phyloP scores from a whole-genome alignment of 2,888 invertebrate species.

The Folsomia manolachei region DNA sequence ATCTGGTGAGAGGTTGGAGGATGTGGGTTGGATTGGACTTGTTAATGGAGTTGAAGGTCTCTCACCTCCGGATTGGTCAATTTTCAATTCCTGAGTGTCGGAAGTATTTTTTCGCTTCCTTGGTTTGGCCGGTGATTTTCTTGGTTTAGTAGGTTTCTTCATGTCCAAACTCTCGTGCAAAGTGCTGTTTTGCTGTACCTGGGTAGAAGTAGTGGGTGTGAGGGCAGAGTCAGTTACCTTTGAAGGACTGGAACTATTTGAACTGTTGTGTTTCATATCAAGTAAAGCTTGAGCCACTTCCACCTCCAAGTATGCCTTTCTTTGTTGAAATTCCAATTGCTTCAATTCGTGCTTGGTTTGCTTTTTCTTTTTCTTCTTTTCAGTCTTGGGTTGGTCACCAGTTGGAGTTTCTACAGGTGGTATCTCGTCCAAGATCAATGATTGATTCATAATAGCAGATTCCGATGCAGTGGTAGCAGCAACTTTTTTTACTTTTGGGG shows the following conservation, averaged over 20 bases:
- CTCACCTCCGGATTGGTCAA: not conserved
- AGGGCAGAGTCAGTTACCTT: not conserved
- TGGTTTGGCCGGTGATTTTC: not conserved
- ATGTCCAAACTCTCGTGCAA: too few relatives aligned
- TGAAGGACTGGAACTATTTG: not conserved
- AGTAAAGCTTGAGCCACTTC: constrained; percentile 33
- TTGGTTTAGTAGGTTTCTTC: not conserved
- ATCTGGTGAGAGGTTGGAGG: not conserved
- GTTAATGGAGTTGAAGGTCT: constrained; percentile 1
- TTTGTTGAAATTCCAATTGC: constrained; percentile 23
- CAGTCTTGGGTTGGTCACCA: not conserved
- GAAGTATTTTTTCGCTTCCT: constrained; percentile 17
- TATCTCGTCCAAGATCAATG: too few relatives aligned
- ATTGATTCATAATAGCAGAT: not conserved
- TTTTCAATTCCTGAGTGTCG: too few relatives aligned
- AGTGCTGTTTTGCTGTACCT: not conserved
- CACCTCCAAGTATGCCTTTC: constrained; percentile 34
- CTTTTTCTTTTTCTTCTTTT: not conserved
- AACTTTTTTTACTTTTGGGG: not conserved
- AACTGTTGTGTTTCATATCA: constrained; percentile 26
- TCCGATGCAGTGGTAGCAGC: not conserved
- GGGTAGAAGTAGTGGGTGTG: not conserved
- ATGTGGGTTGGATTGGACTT: not conserved
- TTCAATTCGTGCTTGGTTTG: not conserved
- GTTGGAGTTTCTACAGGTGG: not conserved